Evolutionary conservation across 2,797 vertebrate genomes (phyloP), one percentile per base, ranked within the genome.

Genomic region (Huso huso): DNA sequence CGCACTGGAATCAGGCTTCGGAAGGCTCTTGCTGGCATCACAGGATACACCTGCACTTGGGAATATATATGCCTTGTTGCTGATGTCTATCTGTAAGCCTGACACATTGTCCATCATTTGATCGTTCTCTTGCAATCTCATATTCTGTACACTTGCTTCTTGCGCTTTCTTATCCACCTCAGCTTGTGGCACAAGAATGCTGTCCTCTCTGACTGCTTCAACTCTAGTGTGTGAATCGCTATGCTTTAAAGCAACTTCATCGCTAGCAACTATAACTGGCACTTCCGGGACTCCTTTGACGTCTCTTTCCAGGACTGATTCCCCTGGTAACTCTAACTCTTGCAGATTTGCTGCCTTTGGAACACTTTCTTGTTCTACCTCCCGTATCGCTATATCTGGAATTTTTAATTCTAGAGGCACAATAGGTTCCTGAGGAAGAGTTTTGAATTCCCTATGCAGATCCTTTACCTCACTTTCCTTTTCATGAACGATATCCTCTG

Each of bases 41-140:
- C 73, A 79, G 13, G 77, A 86, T 70, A 88, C 70, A 74, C 75
- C 87, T 70, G 87, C 86, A 57, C 79, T 64, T 68, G 88, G 87
- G 73, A 88, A 76, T 61, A 61, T 70, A 55, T 37, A 1, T 37
- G 23, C 23, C 23, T 37, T 3, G 23, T 37, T 37, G 23, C 65
- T 12, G 49, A 57, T 69, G 50, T 76, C 73, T 58, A 70, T 73
- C 53, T 71, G 79, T 73, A 71, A 68, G 37, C 67, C 69, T 49
- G 62, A 49, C 18, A 75, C 66, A 50, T 11, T 70, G 49, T 7
- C 70, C 63, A 65, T 62, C 7, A 65, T 37, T 23, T 37, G 23
- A 37, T 37, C 23, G 23, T 50, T 13, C 0, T 8, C 10, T 61
- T 65, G 8, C 7, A 75, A 58, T 66, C 74, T 37, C 70, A 1